These are phyloP conservation scores for Scatophagus argus DNA, from an alignment of 2,113 vertebrate genomes.

Conservation along the genomic window DNA sequence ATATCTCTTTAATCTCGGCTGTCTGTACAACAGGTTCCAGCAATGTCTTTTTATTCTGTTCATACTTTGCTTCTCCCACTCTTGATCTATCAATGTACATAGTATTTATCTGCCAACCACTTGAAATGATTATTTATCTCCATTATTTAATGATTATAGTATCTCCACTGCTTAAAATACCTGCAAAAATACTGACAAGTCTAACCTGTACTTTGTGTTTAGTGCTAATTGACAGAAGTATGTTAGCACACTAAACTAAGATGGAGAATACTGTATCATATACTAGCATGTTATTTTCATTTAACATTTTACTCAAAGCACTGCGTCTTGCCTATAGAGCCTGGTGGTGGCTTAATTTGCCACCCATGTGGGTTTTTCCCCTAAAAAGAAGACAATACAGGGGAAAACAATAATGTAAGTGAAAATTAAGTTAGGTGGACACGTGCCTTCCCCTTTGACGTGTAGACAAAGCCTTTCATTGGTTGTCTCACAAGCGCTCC, in stretches of 20 bases:
- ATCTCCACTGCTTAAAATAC: too few species aligned
- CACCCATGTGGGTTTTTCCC: too few species aligned
- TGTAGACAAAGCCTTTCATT: too few species aligned
- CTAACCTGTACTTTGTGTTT: not conserved
- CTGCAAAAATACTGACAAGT: too few species aligned
- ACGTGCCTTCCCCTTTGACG: too few species aligned
- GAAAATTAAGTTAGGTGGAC: too few species aligned
- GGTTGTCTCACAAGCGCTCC: not conserved
- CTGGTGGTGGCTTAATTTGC: not conserved
- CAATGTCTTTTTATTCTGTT: not conserved
- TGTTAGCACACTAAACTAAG: not conserved
- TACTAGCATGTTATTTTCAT: not conserved
- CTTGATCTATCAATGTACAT: not conserved
- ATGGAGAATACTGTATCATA: too few species aligned
- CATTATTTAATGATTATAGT: too few species aligned
- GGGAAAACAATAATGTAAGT: too few species aligned
- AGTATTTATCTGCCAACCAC: too few species aligned
- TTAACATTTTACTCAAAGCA: not conserved
- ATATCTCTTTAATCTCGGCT: conserved; percentile 15
- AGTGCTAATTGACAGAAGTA: not conserved
- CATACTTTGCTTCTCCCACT: not conserved
- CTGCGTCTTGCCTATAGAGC: not conserved
- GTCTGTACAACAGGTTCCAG: conserved; percentile 8
- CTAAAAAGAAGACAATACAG: too few species aligned
- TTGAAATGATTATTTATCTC: too few species aligned